Evolutionary conservation across 2,113 vertebrate genomes (phyloP).

Genomic region (Carassius gibelio): DNA sequence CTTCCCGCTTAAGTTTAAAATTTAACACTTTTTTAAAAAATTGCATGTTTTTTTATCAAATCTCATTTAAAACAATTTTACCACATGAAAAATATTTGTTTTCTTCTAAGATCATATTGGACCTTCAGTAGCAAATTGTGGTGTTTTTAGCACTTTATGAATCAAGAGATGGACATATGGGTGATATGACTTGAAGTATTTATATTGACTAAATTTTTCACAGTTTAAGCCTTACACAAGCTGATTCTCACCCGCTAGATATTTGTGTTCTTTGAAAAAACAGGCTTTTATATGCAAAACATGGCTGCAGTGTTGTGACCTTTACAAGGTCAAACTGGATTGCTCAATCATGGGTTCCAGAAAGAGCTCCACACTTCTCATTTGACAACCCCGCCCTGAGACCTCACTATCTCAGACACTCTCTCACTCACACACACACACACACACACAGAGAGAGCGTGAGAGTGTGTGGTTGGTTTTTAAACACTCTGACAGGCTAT

Average conservation of each 20-base stretch:
- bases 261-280: background rate
- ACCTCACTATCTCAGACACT: background rate
- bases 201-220: background rate
- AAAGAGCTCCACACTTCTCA: constrained; percentile 22
- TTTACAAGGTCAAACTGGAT: constrained; percentile 47
- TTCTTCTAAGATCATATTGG: too few relatives aligned
- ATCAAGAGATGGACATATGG: background rate
- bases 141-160: too few relatives aligned
- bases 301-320: constrained; percentile 26
- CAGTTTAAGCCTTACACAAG: background rate
- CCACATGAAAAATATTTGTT: too few relatives aligned
- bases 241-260: background rate
- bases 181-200: background rate
- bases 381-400: background rate
- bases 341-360: constrained; percentile 28
- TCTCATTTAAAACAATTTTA: too few relatives aligned
- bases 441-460: background rate
- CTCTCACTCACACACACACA: background rate
- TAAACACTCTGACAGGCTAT: background rate
- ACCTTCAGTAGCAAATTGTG: too few relatives aligned
- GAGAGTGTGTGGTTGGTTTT: background rate
- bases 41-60: too few relatives aligned
- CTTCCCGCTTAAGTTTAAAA: too few relatives aligned
- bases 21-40: too few relatives aligned
- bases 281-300: constrained; percentile 13